Base-by-base conservation (phyloP, 92 coral and sea anemone genomes). In the Parazoanthus darwini region DNA sequence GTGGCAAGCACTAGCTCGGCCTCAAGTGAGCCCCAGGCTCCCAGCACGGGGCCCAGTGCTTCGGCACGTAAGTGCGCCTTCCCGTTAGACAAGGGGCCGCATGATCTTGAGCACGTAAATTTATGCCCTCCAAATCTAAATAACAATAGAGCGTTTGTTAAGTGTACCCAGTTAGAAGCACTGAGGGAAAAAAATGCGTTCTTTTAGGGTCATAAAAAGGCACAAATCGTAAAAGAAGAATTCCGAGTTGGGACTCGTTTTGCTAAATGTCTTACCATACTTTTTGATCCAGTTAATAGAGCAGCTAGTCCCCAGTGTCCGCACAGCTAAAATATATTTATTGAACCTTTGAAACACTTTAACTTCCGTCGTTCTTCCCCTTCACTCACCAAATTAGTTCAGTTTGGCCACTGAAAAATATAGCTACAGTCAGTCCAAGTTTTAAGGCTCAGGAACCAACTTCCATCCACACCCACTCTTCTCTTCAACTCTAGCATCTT, bases 1-100 rank as follows among this genome's bases (percentile, higher is more conserved):
- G 79, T 44, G 87, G 87, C 87, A 74, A 71, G 48, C 79, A 84
- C 79, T 36, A 84, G 78, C 79, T 68, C 87, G 79, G 87, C 87
- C 78, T 84, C 79, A 33, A 68, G 74, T 81, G 85, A 81, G 44
- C 72, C 87, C 87, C 87, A 70, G 87, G 87, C 79, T 71, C 78
- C 79, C 38, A 29, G 35, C 77, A 43, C 43, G 36, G 78, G 77
- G 87, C 77, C 76, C 37, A 51, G 67, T 84, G 70, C 78, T 70
- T 11, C 87, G 77, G 68, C 68, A 33, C 68, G 87, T 84, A 84
- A 84, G 87, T 84, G 20, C 44, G 56, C 15, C 58, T 67, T 36
- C 51, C 51, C 51, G 51, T 48, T 48, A 23, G 25, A 20, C 70
- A 63, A 26, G 66, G 70, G 70, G 59, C 18, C 59, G 16, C 70